These are phyloP conservation scores for Merops nubicus DNA, from an alignment of 2,113 vertebrate species.

Conservation along the genomic window DNA sequence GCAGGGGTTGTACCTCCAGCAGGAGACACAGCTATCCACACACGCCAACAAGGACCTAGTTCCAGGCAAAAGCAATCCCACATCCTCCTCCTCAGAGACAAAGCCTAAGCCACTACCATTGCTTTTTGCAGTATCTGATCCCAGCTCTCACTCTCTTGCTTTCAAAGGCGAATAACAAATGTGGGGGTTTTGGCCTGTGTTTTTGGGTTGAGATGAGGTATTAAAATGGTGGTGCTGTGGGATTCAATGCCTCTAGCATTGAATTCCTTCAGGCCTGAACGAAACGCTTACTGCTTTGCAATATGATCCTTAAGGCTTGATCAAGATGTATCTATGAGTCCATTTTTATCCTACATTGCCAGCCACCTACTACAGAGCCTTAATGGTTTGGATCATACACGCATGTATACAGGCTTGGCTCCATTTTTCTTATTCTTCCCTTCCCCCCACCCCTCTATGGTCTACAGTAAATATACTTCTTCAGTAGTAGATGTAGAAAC, in stretches of 20 bases:
- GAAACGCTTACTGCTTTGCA: background rate
- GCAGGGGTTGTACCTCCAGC: background rate
- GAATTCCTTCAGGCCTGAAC: background rate
- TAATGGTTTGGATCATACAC: background rate
- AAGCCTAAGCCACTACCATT: too few species aligned
- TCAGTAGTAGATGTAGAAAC: background rate
- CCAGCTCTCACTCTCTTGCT: too few species aligned
- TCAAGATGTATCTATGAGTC: background rate
- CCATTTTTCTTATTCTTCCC: too few species aligned
- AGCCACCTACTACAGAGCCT: background rate
- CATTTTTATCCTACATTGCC: background rate
- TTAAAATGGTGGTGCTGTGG: background rate
- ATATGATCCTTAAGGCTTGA: background rate
- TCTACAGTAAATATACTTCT: background rate
- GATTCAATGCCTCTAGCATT: rapidly evolving
- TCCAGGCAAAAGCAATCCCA: background rate
- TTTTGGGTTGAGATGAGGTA: background rate
- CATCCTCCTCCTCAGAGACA: too few species aligned
- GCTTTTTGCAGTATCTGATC: too few species aligned
- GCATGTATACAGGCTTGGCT: background rate
- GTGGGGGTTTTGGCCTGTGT: background rate
- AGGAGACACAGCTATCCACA: background rate
- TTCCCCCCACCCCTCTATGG: too few species aligned
- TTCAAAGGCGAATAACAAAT: too few species aligned
- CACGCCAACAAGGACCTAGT: background rate